A percentile compares a stretch with the other conserved stretches of the same genome.
phyloP scores from a whole-genome alignment of 2,888 invertebrate genomes.

The Microctonus aethiopoides region DNA sequence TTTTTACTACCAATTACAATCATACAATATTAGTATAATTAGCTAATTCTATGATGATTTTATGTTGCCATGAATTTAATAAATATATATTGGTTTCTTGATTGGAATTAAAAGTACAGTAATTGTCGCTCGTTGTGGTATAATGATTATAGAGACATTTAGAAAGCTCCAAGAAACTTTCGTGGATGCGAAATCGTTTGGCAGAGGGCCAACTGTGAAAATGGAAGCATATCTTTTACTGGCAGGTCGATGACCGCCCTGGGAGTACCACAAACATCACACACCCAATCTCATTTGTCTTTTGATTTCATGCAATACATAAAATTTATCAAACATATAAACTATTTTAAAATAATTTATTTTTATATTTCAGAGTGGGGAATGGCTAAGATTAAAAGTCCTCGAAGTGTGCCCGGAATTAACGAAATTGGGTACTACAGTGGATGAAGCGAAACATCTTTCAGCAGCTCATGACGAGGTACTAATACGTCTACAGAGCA shows the following conservation, averaged over 20 bases:
- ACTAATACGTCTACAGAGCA: slow-evolving; percentile 83
- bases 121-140: neutral
- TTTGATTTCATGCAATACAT: slow-evolving; percentile 29
- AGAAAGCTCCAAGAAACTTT: slow-evolving; percentile 35
- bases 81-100: neutral
- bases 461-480: slow-evolving; percentile 86
- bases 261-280: slow-evolving; percentile 36
- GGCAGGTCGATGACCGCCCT: slow-evolving; percentile 53
- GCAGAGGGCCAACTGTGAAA: slow-evolving; percentile 62
- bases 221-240: slow-evolving; percentile 63
- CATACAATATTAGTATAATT: neutral
- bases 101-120: slow-evolving; percentile 7
- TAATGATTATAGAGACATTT: neutral
- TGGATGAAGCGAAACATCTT: slow-evolving; percentile 80
- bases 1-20: neutral
- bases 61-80: neutral
- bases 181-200: slow-evolving; percentile 53
- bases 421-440: slow-evolving; percentile 80
- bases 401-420: slow-evolving; percentile 87
- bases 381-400: slow-evolving; percentile 85
- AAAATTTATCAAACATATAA: neutral
- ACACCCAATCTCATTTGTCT: slow-evolving; percentile 28
- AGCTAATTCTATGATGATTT: neutral
- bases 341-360: slow-evolving; percentile 6
- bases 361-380: slow-evolving; percentile 76